Conservation (phyloP, 2,888 invertebrate genomes). For the Stenoptilia bipunctidactyla region DNA sequence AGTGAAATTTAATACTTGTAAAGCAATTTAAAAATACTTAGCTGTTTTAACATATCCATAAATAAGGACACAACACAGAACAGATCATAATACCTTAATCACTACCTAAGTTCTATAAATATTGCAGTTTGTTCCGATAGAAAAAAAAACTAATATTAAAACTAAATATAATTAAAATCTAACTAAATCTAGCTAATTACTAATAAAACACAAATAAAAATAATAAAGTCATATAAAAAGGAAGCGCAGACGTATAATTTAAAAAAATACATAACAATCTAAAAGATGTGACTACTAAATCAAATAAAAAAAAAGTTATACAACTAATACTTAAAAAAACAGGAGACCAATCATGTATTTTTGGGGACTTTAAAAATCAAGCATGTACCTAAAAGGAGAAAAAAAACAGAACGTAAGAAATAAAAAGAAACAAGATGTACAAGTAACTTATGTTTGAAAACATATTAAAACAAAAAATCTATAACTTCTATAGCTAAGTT, state of each 20-base stretch:
- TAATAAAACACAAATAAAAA: slow-evolving; percentile 4
- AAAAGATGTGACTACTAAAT: slow-evolving; percentile 52
- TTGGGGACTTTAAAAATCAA: slow-evolving; percentile 40
- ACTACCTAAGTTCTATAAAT: no score
- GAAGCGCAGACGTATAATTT: slow-evolving; percentile 12
- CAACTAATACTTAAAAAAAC: slow-evolving; percentile 22
- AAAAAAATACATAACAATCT: slow-evolving; percentile 16
- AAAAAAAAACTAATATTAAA: slow-evolving; percentile 6
- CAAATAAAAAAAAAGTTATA: slow-evolving; percentile 14
- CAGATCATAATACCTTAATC: no score
- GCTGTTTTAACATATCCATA: no score
- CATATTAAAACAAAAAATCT: no score
- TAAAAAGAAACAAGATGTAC: no score
- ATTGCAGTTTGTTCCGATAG: no score
- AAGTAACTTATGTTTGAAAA: no score
- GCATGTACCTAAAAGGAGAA: slow-evolving; percentile 51
- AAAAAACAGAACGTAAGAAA: not conserved
- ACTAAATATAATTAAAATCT: not conserved
- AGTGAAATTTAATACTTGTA: no score
- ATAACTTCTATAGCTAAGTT: no score
- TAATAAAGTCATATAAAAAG: slow-evolving; percentile 7
- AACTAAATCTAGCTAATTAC: not conserved
- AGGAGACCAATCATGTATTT: slow-evolving; percentile 6
- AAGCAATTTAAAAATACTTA: no score
- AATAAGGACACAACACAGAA: no score